These are phyloP conservation scores for Ophonus ardosiacus DNA, from an alignment of 2,888 invertebrate genomes.

Conservation along the genomic window DNA sequence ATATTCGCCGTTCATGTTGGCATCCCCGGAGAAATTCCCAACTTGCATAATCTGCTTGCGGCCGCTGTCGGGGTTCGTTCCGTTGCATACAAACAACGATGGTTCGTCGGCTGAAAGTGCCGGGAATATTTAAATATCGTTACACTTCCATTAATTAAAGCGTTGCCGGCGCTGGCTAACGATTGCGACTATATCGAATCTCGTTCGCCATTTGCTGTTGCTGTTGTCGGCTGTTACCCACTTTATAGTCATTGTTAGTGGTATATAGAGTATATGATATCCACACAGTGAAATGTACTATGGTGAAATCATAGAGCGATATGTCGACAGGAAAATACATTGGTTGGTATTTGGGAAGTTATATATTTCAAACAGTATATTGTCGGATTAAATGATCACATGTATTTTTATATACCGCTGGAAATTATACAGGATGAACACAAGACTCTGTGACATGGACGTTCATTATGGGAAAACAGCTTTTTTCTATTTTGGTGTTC, in stretches of 20 bases:
- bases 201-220: slow-evolving; percentile 32
- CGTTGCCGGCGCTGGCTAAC: slow-evolving; percentile 37
- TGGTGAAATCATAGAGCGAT: not conserved
- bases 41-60: slow-evolving; percentile 71
- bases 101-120: not conserved
- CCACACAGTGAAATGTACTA: not conserved
- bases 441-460: too few relatives aligned
- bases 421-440: too few relatives aligned
- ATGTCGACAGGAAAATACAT: not conserved
- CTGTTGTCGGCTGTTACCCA: not conserved
- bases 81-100: slow-evolving; percentile 69
- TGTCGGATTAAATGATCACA: too few relatives aligned
- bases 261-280: slow-evolving; percentile 15
- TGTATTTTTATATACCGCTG: too few relatives aligned
- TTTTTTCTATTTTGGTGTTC: too few relatives aligned
- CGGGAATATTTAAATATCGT: slow-evolving; percentile 59
- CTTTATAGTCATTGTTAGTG: slow-evolving; percentile 14
- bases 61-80: slow-evolving; percentile 66
- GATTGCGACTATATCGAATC: slow-evolving; percentile 24
- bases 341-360: not conserved
- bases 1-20: not conserved
- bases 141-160: slow-evolving; percentile 59
- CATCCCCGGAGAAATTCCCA: slow-evolving; percentile 72
- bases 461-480: too few relatives aligned
- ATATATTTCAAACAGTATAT: not conserved